Base-by-base conservation (phyloP, 2,113 vertebrate species). In the Neolamprologus modestus region DNA sequence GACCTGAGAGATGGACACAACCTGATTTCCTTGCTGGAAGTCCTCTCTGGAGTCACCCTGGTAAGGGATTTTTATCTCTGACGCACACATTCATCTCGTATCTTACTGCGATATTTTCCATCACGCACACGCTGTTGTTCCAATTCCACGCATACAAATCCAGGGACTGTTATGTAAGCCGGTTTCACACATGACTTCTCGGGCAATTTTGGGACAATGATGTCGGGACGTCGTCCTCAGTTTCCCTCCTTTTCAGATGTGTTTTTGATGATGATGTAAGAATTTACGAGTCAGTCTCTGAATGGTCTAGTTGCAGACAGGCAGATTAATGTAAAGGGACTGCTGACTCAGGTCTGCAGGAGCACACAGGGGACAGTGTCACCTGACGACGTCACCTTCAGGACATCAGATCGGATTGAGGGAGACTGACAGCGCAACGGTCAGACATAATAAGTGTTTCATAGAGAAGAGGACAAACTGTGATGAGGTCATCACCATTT, bases 1-100 rank as follows among this genome's bases (percentile, higher is more conserved):
- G 99, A 99, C 89, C 94, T 99, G 76, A 96, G 98, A n/a, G 98
- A 99, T 91, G 98, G 98, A 78, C 98, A 99, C 96, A 99, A 99
- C 96, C 96, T 99, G 81, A 98, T 99, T 55, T 99, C 99, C 68
- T 94, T 99, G 61, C 95, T 99, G 93, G 99, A 99, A 92, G 98
- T 99, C 89, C 98, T 99, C 92, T 99, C 99, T 0, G 98, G 98
- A 47, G 97, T 98, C 94, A 98, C 98, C 83, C 96, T 99, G 98
- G 98, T 99, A 87, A 96, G 98, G 5, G 81, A 37, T 24, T 17
- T 6, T 78, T 37, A 21, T 24, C 21, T 28, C 6, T 28, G 31
- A 50, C 31, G 4, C 24, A 31, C 47, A 5, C 52, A 10, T 28
- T 73, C 40, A 26, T 73, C 14, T 66, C 3, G 6, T 16, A 40